Conservation (phyloP, 1,140 invertebrate species). For the Thaumatotibia leucotreta region DNA sequence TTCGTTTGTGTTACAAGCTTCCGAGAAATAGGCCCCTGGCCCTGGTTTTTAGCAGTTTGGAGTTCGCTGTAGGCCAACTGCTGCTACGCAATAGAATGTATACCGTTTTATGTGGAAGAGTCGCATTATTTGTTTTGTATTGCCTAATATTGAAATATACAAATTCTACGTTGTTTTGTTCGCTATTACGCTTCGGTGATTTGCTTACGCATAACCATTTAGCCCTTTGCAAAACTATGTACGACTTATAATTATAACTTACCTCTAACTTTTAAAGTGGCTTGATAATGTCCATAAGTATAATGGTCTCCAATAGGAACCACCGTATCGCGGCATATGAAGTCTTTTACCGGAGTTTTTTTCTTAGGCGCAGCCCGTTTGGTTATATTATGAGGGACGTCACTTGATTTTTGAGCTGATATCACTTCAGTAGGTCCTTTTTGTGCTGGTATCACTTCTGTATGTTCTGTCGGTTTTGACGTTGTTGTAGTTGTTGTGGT, state of each 20-base stretch:
- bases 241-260: constrained; percentile 32
- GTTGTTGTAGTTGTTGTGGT: constrained; percentile 77
- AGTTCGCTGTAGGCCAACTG: too few species aligned
- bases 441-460: constrained; percentile 36
- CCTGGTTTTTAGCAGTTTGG: too few species aligned
- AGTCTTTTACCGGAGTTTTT: constrained; percentile 50
- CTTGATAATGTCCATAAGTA: constrained; percentile 85
- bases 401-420: too few species aligned
- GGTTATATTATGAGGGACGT: constrained; percentile 35
- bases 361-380: constrained; percentile 43
- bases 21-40: too few species aligned
- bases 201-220: too few species aligned
- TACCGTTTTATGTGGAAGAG: too few species aligned
- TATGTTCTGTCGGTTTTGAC: constrained; percentile 67
- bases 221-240: not conserved
- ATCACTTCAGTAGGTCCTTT: constrained; percentile 15
- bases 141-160: too few species aligned
- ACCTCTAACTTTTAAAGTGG: constrained; percentile 80
- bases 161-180: too few species aligned
- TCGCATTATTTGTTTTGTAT: too few species aligned
- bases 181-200: too few species aligned
- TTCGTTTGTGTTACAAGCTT: too few species aligned
- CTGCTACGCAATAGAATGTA: too few species aligned
- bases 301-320: constrained; percentile 81
- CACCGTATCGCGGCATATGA: constrained; percentile 79